phyloP scores from a whole-genome alignment of 2,888 invertebrate genomes.

The Ephialtes manifestator region DNA sequence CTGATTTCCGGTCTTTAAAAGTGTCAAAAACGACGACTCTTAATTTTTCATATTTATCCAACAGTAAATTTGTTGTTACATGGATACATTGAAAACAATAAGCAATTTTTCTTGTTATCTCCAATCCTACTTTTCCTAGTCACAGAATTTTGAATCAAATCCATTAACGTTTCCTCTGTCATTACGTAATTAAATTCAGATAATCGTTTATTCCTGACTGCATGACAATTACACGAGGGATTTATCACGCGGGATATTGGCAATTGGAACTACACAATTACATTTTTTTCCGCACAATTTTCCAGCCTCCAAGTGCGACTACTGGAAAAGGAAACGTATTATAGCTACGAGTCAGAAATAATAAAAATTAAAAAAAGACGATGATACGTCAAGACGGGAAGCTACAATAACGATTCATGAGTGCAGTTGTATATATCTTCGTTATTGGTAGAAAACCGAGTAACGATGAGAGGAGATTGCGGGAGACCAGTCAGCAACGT shows the following conservation, averaged over 20 bases:
- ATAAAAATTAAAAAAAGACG: conserved; percentile 5
- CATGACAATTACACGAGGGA: neutral
- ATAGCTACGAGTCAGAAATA: neutral
- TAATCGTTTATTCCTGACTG: neutral
- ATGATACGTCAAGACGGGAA: conserved; percentile 6
- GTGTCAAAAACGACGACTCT: too few relatives aligned
- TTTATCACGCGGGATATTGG: neutral
- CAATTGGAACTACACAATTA: neutral
- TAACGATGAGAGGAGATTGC: conserved; percentile 7
- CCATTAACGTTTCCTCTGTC: neutral
- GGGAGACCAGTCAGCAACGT: conserved; percentile 2
- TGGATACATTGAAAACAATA: too few relatives aligned
- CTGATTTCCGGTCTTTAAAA: too few relatives aligned
- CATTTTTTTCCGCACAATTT: conserved; percentile 1
- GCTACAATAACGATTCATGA: conserved; percentile 22
- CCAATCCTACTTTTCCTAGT: too few relatives aligned
- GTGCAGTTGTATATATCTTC: conserved; percentile 21
- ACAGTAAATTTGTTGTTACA: too few relatives aligned
- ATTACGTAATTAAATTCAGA: neutral
- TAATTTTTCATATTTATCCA: too few relatives aligned
- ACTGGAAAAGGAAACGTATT: neutral
- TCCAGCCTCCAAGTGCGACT: neutral
- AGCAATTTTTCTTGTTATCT: too few relatives aligned
- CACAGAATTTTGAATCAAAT: neutral
- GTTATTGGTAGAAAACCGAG: conserved; percentile 43